phyloP scores from a whole-genome alignment of 1,140 invertebrate genomes.

The Drosophila baimaii region DNA sequence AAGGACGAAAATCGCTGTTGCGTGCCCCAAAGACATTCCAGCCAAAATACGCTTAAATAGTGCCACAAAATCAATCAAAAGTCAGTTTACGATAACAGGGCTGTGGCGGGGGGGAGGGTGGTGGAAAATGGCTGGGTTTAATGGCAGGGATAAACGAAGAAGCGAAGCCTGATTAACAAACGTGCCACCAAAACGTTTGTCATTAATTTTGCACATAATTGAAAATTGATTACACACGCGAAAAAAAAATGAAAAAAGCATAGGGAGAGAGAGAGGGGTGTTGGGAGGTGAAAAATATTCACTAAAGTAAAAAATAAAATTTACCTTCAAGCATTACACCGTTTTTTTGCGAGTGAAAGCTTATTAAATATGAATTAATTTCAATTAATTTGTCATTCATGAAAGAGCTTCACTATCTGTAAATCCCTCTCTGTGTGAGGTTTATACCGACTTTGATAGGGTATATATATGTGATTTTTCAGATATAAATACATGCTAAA shows the following conservation, averaged over 20 bases:
- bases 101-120: neutral
- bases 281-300: neutral
- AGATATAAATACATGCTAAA: neutral
- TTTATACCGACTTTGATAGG: neutral
- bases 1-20: constrained; percentile 55
- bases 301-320: constrained; percentile 24
- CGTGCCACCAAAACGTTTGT: constrained; percentile 67
- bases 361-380: constrained; percentile 79
- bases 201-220: constrained; percentile 79
- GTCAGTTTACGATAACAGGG: constrained; percentile 37
- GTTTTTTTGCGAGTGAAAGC: constrained; percentile 37
- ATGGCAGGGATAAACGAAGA: constrained; percentile 8
- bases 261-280: neutral
- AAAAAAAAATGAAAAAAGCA: constrained; percentile 2
- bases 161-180: constrained; percentile 71
- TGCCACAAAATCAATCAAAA: constrained; percentile 77
- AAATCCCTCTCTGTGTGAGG: neutral
- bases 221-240: constrained; percentile 70
- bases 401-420: constrained; percentile 7
- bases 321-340: constrained; percentile 20
- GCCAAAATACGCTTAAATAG: constrained; percentile 60
- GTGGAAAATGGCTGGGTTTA: constrained; percentile 3
- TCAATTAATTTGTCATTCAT: constrained; percentile 73
- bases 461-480: neutral
- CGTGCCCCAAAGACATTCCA: constrained; percentile 69